Base-by-base conservation (phyloP, 2,888 invertebrate genomes). In the Ditula angustiorana region DNA sequence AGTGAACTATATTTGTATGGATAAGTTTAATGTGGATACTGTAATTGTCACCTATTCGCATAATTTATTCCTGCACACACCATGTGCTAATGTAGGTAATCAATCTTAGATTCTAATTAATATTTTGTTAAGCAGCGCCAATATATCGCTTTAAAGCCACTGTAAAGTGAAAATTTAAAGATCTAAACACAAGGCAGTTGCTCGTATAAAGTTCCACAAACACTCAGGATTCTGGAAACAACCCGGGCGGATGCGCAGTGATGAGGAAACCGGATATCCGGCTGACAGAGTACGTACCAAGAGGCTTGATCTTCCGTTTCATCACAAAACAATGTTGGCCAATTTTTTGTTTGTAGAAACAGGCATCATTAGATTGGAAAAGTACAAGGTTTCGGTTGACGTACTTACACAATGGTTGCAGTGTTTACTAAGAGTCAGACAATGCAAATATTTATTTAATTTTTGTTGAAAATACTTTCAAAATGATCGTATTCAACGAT, bases 251-350 rank as follows among this genome's bases (percentile, higher is more conserved):
- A 74, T 70, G 69, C 71, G 70, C 69, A 56, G 72, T 74, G 72
- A 77, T 71, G 71, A 73, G 70, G 70, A 73, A 72, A 73, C 72
- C 65, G 74, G 74, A 78, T 76, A 76, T 77, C 74, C 75, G 76
- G 72, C 73, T 75, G 72, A 68, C 67, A 19, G 53, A 66, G 68
- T 74, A 77, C 73, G 68, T 74, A 77, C 73, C 73, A 74, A 75
- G 71, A 73, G 67, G 61, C 62, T 62, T 65, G 60, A 58, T 69
- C 63, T 61, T 61, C 60, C 65, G 44, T 55, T 60, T 24, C 58
- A 56, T 50, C 52, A 49, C 53, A 41, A 46, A 53, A 53, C 53
- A 65, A 33, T 53, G 61, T 44, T 52, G 26, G 30, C 21, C 44
- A 62, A 56, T 56, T 44, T 62, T 62, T 33, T 49, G 26, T 63